Evolutionary conservation across 2,888 invertebrate species (phyloP), one percentile per base, ranked within the genome.

Genomic region (Agonopterix arenella): DNA sequence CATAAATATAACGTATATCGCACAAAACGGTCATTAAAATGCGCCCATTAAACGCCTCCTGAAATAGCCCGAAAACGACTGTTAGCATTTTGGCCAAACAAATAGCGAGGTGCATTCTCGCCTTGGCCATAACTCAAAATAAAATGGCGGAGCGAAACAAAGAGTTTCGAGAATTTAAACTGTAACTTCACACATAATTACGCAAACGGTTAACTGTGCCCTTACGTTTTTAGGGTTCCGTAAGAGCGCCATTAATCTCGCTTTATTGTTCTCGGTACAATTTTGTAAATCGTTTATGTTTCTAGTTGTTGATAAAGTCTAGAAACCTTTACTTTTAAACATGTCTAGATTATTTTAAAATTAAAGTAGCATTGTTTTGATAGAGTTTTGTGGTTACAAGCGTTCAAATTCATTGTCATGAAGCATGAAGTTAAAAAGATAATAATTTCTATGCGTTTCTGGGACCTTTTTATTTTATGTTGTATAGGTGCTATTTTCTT

Each of bases 171-270:
- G 59, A 56, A 52, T 52, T 57, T 62, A 66, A 74, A 73, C 64
- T 70, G 72, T 66, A 68, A 76, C 70, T 79, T 81, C 68, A 73
- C 80, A 78, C 74, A 60, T 77, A 74, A 78, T 79, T 78, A 80
- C 70, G 59, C 69, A 62, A 62, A 63, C 72, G 62, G 67, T 70
- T 60, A 64, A 66, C 66, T 55, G 59, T 66, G 60, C 68, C 66
- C 64, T 64, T 62, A 57, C 61, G 56, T 51, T 52, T 53, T 49
- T 50, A 49, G 49, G 52, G 49, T 42, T 16, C 45, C 10, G 48
- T 43, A 13, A 41, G 45, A 46, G 52, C 40, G 46, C 43, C 16
- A 44, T 49, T 45, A 49, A 49, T 45, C 49, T 16, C 18, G 7
- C 7, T 49, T 49, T 49, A 49, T 49, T 42, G 49, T 49, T 49